Evolutionary conservation across 1,140 invertebrate species (phyloP).

Genomic region (Prorops nasuta): DNA sequence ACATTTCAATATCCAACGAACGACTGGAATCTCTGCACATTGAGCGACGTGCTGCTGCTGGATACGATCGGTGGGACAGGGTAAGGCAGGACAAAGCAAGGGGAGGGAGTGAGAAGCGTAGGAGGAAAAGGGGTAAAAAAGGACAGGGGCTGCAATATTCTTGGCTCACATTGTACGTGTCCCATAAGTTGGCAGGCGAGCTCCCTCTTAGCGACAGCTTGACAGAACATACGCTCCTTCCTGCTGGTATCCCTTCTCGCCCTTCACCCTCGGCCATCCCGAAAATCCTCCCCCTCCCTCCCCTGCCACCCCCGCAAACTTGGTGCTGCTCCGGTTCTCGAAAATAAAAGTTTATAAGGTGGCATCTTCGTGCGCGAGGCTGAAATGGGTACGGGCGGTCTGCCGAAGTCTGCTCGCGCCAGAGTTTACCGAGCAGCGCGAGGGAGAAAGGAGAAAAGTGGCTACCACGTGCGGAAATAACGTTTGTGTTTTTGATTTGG

Average conservation of each 20-base stretch:
- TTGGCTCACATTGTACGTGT: slow-evolving; percentile 50
- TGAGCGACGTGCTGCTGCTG: slow-evolving; percentile 4
- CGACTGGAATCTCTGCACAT: slow-evolving; percentile 11
- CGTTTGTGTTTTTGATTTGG: slow-evolving; percentile 49
- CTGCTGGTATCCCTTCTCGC: slow-evolving; percentile 14
- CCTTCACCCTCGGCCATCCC: slow-evolving; percentile 4
- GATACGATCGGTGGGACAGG: slow-evolving; percentile 11
- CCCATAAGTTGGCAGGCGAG: slow-evolving; percentile 51
- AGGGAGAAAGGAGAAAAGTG: slow-evolving; percentile 27
- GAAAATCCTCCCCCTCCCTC: background rate
- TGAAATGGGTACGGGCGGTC: too few species aligned
- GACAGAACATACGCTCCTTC: slow-evolving; percentile 51
- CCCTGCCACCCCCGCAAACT: background rate
- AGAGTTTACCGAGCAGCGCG: background rate
- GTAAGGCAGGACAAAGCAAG: background rate
- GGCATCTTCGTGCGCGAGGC: slow-evolving; percentile 20
- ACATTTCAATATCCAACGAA: slow-evolving; percentile 40
- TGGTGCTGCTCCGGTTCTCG: slow-evolving; percentile 17
- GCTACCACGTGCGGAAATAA: slow-evolving; percentile 40
- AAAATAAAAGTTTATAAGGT: slow-evolving; percentile 49
- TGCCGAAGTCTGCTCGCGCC: background rate
- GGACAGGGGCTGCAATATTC: slow-evolving; percentile 46
- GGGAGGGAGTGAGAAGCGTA: background rate
- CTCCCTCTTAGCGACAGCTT: slow-evolving; percentile 52
- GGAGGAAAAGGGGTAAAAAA: slow-evolving; percentile 19